These are phyloP conservation scores for Ornithorhynchus anatinus DNA, from an alignment of 2,113 vertebrate species.

Conservation along the genomic window DNA sequence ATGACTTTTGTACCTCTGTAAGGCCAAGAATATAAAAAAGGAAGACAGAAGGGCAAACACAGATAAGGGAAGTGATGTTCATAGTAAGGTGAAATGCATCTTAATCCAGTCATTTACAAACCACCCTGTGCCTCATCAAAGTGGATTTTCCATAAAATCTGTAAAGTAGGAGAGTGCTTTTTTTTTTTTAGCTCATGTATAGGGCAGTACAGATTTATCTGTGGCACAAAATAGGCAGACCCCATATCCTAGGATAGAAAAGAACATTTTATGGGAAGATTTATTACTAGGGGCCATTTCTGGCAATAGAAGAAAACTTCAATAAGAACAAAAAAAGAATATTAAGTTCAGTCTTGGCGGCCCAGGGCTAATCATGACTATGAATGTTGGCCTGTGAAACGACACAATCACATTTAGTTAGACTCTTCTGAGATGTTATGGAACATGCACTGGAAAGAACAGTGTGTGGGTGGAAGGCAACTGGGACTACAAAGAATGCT, in stretches of 20 bases:
- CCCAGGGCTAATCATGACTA: conserved; percentile 16
- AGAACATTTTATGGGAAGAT: conserved; percentile 32
- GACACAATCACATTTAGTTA: not conserved
- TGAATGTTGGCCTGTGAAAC: conserved; percentile 42
- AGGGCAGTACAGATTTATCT: not conserved
- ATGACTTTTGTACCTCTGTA: too few species aligned
- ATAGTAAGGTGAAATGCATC: not conserved
- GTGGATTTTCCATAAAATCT: not conserved
- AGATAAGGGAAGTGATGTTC: not conserved
- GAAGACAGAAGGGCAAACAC: not conserved
- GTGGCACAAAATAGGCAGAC: not conserved
- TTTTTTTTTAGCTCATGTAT: too few species aligned
- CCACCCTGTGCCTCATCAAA: too few species aligned
- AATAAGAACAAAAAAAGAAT: conserved; percentile 28
- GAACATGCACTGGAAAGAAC: conserved; percentile 47
- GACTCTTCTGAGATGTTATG: conserved; percentile 15
- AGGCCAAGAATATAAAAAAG: too few species aligned
- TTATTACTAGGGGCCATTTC: conserved; percentile 41
- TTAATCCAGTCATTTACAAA: too few species aligned
- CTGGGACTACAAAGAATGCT: conserved; percentile 41
- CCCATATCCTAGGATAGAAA: conserved; percentile 1
- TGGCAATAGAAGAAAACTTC: conserved; percentile 36
- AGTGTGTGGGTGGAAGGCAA: conserved; percentile 38
- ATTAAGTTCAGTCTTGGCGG: conserved; percentile 45
- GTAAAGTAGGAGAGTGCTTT: not conserved